Evolutionary conservation across 1,140 invertebrate species (phyloP).

Genomic region (Drosophila rufa): DNA sequence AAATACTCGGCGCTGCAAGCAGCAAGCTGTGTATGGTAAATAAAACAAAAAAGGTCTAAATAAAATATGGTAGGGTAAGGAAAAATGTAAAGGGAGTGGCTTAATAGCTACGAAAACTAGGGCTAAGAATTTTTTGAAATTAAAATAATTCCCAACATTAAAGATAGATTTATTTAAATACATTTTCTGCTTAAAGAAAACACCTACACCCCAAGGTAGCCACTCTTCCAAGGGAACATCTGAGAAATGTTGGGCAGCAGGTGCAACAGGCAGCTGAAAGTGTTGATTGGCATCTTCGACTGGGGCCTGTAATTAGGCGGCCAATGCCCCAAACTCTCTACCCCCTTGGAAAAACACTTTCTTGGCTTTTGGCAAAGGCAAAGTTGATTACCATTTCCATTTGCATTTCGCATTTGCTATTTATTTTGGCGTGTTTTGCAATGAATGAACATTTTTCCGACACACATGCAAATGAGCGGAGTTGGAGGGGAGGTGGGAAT

Average conservation of each 20-base stretch:
- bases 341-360: constrained; percentile 26
- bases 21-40: constrained; percentile 57
- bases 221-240: neutral
- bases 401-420: constrained; percentile 33
- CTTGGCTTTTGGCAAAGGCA: neutral
- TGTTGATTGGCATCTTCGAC: constrained; percentile 76
- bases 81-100: neutral
- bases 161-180: neutral
- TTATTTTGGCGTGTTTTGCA: constrained; percentile 24
- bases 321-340: constrained; percentile 57
- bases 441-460: constrained; percentile 66
- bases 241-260: constrained; percentile 2
- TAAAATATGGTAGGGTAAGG: constrained; percentile 5
- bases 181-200: constrained; percentile 1
- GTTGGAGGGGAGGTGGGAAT: neutral
- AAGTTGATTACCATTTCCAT: constrained; percentile 13
- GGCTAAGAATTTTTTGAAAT: constrained; percentile 1
- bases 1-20: constrained; percentile 29
- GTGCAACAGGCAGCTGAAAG: constrained; percentile 18
- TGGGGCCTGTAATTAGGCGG: constrained; percentile 70
- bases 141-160: neutral
- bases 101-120: neutral
- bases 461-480: constrained; percentile 48
- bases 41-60: constrained; percentile 58
- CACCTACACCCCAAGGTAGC: neutral